A percentile compares a stretch with the other conserved stretches of the same genome.
Conservation (phyloP, 2,888 invertebrate genomes). For the Drosophila multiciliata region DNA sequence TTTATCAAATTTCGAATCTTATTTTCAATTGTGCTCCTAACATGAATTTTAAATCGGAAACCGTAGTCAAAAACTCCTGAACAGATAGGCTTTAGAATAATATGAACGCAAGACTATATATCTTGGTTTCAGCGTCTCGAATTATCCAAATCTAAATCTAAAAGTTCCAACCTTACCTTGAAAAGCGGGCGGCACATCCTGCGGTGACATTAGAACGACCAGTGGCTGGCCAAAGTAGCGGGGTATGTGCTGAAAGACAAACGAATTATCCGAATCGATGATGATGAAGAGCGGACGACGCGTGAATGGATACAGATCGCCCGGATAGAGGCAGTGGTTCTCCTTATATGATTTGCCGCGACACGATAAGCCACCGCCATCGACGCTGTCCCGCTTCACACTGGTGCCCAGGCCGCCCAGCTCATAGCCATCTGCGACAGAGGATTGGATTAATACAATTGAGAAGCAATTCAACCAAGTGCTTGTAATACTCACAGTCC, state of each 20-base stretch:
- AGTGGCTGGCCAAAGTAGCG: slow-evolving; percentile 96
- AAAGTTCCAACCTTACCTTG: slow-evolving; percentile 87
- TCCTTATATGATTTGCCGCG: slow-evolving; percentile 87
- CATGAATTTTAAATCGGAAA: too few relatives aligned
- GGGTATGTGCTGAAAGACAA: slow-evolving; percentile 95
- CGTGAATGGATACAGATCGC: slow-evolving; percentile 96
- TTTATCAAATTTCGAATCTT: background rate
- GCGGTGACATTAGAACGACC: slow-evolving; percentile 96
- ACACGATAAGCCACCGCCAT: slow-evolving; percentile 84
- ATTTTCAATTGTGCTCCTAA: background rate
- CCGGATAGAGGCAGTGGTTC: slow-evolving; percentile 94
- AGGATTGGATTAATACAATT: background rate
- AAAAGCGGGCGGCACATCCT: slow-evolving; percentile 93
- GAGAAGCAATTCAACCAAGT: background rate
- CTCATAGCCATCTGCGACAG: slow-evolving; percentile 92
- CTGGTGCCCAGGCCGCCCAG: slow-evolving; percentile 95
- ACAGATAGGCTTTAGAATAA: too few relatives aligned
- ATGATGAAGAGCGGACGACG: slow-evolving; percentile 96
- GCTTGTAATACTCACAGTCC: slow-evolving; percentile 89
- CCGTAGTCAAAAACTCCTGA: too few relatives aligned
- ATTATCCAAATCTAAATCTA: background rate
- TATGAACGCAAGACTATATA: background rate
- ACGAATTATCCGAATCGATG: slow-evolving; percentile 97
- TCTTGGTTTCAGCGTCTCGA: background rate
- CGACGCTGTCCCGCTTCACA: slow-evolving; percentile 90